Evolutionary conservation across 1,140 invertebrate species (phyloP), one percentile per base, ranked within the genome.

Genomic region (Lasaia peninsularis): DNA sequence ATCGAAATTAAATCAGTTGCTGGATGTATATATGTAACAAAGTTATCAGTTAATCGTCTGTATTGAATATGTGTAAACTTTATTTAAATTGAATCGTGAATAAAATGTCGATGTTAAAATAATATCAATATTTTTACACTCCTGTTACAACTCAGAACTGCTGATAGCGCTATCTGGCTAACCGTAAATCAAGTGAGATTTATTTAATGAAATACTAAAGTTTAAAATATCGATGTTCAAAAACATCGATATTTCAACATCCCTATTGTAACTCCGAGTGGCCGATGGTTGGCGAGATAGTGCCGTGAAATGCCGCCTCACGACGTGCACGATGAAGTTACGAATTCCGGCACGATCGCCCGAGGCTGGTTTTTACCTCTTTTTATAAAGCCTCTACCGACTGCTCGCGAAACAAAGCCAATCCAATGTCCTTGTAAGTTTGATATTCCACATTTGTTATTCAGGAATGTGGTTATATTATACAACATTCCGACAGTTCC

Each of bases 271-370:
- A 16, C 35, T 16, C 76, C 65, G 67, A 60, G 65, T 65, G 67
- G 48, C 18, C 69, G 77, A 83, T 86, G 80, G 65, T 75, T 75
- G 67, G 62, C 56, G 56, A 75, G 84, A 86, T 86, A 86, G 61
- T 66, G 70, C 76, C 79, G 80, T 84, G 77, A 82, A 85, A 87
- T 85, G 81, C 81, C 77, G 75, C 75, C 77, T 86, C 85, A 88
- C 85, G 85, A 85, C 69, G 64, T 63, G 61, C 71, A 75, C 71
- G 73, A 65, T 67, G 69, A 52, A 60, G 52, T 67, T 57, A 71
- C 61, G 55, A 69, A 83, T 82, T 76, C 77, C 71, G 56, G 65
- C 80, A 86, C 80, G 82, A 83, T 73, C 67, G 71, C 71, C 66
- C 55, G 56, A 34, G 64, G 65, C 56, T 52, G 69, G 68, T 73